These are phyloP conservation scores for Agrochola litura DNA, from an alignment of 2,888 invertebrate genomes.

Conservation along the genomic window DNA sequence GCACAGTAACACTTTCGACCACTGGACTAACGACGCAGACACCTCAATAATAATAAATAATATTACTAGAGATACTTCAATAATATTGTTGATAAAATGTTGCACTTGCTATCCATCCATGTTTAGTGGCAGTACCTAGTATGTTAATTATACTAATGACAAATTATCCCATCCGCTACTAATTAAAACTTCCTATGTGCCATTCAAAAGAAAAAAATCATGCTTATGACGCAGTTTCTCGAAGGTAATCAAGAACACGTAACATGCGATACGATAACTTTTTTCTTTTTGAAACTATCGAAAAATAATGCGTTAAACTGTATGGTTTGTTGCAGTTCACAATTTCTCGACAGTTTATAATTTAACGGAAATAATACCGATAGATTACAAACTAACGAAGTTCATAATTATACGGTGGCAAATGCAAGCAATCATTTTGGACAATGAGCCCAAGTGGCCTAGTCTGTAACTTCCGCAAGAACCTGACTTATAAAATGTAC, in stretches of 20 bases:
- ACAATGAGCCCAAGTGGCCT: too few species aligned
- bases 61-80: neutral
- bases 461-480: neutral
- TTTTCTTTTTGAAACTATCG: neutral
- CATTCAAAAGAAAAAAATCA: constrained; percentile 18
- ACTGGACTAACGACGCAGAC: too few species aligned
- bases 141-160: constrained; percentile 8
- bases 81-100: neutral
- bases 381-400: too few species aligned
- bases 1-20: too few species aligned
- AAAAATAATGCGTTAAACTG: too few species aligned
- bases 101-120: neutral
- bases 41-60: too few species aligned
- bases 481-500: neutral
- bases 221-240: constrained; percentile 2
- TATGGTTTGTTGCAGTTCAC: too few species aligned
- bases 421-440: neutral
- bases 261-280: neutral
- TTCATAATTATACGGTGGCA: too few species aligned
- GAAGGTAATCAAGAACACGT: constrained; percentile 17
- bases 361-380: too few species aligned
- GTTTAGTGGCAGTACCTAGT: neutral
- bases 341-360: too few species aligned
- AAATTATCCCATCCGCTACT: constrained; percentile 15
- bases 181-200: neutral